Evolutionary conservation across 2,888 invertebrate genomes (phyloP), one percentile per base, ranked within the genome.

Genomic region (Oxystoma pomonae): DNA sequence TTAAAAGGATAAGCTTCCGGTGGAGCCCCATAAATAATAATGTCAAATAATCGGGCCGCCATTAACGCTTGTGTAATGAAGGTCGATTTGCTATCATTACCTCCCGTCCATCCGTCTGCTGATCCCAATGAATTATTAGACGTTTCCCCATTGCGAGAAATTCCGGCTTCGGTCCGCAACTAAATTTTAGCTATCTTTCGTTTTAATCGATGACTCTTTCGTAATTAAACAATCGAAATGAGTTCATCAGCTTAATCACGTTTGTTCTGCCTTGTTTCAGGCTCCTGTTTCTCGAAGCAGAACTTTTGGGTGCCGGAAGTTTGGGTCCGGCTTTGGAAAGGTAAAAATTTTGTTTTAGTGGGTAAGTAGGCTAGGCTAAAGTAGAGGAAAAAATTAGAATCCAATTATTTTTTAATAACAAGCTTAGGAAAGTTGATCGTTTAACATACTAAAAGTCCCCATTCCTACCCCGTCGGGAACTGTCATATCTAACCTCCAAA

Each of bases 121-220:
- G 57, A 66, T 67, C 68, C 63, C 68, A 64, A 68, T 70, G 69
- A 70, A 69, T 70, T 67, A 67, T 69, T 62, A 64, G 65, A 63
- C 67, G 64, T 65, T 68, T 65, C 66, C 66, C 62, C 55, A 49
- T 60, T 58, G 20, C 57, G 57, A 57, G 59, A 59, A 58, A 59
- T 65, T 62, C 57, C 65, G 62, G 35, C 3, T 12, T 35, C 5
- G 35, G 12, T 35, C 35, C 35, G 35, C 35, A 35, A 35, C 35
- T 35, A 35, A 35, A 35, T 35, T 35, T 35, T 35, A 35, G 35
- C 35, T 35, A 35, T 35, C 35, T 7, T 35, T 35, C 35, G 35
- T 35, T 35, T 35, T 7, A 35, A 35, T 35, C 35, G 35, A 35
- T 12, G 35, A 35, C 12, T 35, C 35, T 35, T 35, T 35, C 35